Evolutionary conservation across 2,113 vertebrate genomes (phyloP).

Genomic region (Brachypteracias leptosomus): DNA sequence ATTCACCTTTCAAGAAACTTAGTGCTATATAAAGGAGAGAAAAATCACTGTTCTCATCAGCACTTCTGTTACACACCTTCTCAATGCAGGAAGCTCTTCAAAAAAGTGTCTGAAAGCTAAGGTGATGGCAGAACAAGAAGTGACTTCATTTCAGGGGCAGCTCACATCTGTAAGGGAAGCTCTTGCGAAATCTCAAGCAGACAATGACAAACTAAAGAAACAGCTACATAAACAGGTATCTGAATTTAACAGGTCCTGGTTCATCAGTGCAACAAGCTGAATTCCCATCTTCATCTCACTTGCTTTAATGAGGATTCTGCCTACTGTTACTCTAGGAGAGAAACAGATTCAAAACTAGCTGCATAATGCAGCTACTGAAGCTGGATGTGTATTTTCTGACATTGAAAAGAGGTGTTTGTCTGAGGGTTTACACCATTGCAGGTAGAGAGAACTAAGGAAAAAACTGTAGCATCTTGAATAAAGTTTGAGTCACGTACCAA

Average conservation of each 20-base stretch:
- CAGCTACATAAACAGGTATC: constrained; percentile 70
- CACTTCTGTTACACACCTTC: background rate
- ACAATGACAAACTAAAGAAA: constrained; percentile 50
- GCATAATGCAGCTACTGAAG: background rate
- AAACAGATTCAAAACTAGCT: background rate
- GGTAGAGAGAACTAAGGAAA: background rate
- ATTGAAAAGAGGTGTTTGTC: background rate
- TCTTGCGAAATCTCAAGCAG: constrained; percentile 58
- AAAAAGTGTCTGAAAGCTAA: constrained; percentile 56
- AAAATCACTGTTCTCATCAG: background rate
- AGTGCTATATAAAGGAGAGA: background rate
- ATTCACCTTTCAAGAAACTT: background rate
- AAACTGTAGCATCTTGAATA: background rate
- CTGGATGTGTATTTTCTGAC: background rate
- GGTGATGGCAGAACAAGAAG: constrained; percentile 71
- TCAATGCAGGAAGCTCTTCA: constrained; percentile 70
- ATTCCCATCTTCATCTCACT: background rate
- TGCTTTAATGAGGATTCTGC: background rate
- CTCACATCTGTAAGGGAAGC: constrained; percentile 61
- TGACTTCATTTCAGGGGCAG: constrained; percentile 59
- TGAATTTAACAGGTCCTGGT: background rate
- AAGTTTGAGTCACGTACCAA: background rate
- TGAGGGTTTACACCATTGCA: background rate
- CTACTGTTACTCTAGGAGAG: background rate
- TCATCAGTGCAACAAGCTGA: background rate